Evolutionary conservation across 2,113 vertebrate species (phyloP).

Genomic region (Numida meleagris): DNA sequence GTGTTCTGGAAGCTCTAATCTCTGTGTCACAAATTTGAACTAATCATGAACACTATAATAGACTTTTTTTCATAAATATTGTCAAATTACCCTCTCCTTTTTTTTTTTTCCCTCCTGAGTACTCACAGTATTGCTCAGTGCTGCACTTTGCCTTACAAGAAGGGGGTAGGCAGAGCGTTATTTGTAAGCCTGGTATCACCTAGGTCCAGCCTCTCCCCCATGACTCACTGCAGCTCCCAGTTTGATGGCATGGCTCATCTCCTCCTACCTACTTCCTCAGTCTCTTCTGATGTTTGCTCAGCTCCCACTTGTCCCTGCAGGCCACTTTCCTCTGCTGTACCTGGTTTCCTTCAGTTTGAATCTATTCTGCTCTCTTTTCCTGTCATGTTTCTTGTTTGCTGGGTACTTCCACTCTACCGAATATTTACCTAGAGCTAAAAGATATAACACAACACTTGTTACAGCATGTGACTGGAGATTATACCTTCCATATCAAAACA

Average conservation of each 20-base stretch:
- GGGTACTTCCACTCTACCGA: background rate
- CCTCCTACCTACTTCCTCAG: conserved; percentile 51
- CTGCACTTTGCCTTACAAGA: conserved; percentile 7
- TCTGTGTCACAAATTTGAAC: background rate
- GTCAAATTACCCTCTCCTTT: background rate
- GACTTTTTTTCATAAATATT: background rate
- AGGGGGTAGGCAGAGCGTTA: conserved; percentile 19
- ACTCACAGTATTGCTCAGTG: background rate
- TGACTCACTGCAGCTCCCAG: conserved; percentile 51
- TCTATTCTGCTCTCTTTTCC: background rate
- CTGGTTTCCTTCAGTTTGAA: background rate
- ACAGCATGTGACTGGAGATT: background rate
- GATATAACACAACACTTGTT: background rate
- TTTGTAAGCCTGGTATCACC: conserved; percentile 24
- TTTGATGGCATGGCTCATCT: conserved; percentile 54
- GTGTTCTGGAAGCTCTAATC: background rate
- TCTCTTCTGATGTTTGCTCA: conserved; percentile 52
- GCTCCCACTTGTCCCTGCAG: conserved; percentile 32
- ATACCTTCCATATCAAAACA: background rate
- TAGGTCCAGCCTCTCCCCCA: conserved; percentile 48
- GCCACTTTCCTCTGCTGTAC: background rate
- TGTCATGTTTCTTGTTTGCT: background rate
- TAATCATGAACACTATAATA: background rate
- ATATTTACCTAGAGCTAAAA: background rate
- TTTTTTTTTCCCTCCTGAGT: background rate